Conservation (phyloP, 2,797 vertebrate species). For the Danio jaintianensis region DNA sequence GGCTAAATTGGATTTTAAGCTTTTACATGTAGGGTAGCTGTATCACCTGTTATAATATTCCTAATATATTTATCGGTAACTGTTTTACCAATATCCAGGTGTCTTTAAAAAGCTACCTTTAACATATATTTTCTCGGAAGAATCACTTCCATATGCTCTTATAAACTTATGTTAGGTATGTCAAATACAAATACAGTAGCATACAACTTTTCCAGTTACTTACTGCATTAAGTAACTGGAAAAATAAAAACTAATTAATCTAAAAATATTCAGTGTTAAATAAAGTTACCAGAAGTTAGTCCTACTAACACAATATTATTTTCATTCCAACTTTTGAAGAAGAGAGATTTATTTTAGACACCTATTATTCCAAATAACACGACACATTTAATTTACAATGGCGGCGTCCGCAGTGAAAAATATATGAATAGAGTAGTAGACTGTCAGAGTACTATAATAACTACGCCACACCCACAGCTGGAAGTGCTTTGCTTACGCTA, state of each 20-base stretch:
- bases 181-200: background rate
- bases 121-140: background rate
- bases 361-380: no score
- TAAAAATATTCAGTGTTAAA: no score
- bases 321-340: no score
- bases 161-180: background rate
- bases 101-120: background rate
- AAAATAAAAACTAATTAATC: no score
- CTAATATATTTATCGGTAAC: background rate
- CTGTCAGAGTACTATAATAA: no score
- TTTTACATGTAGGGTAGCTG: background rate
- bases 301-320: no score
- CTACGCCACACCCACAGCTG: background rate
- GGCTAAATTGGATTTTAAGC: background rate
- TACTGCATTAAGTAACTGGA: background rate
- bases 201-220: background rate
- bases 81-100: no score
- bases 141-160: background rate
- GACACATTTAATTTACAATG: no score
- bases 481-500: background rate
- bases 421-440: no score
- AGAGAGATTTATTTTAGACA: no score
- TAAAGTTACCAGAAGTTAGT: no score
- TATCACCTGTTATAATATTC: background rate
- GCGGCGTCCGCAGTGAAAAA: no score